A percentile compares a stretch with the other conserved stretches of the same genome.
These are phyloP conservation scores for Pterocles gutturalis DNA, from an alignment of 2,113 vertebrate genomes.

Conservation along the genomic window DNA sequence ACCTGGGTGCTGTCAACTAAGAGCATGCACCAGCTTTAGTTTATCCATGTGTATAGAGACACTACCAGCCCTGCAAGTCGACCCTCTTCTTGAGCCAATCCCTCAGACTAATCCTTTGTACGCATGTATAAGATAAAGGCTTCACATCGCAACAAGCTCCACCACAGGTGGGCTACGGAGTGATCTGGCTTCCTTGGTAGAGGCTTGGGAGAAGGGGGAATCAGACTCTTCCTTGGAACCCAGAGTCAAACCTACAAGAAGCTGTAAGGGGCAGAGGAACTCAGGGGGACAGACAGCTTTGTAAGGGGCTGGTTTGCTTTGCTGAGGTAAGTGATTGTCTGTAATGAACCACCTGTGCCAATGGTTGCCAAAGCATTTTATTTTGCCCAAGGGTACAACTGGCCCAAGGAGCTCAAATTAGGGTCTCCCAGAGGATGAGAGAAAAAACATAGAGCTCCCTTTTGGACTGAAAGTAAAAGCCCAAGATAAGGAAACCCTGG, in stretches of 20 bases:
- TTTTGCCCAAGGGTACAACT: neutral
- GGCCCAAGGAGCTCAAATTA: neutral
- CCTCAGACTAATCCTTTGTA: neutral
- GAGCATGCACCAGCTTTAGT: neutral
- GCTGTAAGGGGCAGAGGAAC: neutral
- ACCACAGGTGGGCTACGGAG: neutral
- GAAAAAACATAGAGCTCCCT: neutral
- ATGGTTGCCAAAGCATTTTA: neutral
- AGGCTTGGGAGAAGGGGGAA: neutral
- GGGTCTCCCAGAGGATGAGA: neutral
- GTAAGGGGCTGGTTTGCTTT: neutral
- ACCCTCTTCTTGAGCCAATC: neutral
- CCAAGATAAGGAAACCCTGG: neutral
- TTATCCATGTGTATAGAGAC: neutral
- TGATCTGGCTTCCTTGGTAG: neutral
- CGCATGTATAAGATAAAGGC: neutral
- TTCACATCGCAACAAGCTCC: neutral
- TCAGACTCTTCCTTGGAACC: neutral
- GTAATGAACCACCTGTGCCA: neutral
- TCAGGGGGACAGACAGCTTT: neutral
- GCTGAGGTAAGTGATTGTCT: neutral
- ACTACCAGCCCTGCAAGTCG: neutral
- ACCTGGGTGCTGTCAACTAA: neutral
- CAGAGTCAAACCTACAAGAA: neutral
- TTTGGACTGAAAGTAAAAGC: neutral